Evolutionary conservation across 2,113 vertebrate species (phyloP), one percentile per base, ranked within the genome.

Genomic region (Pteruthius melanotis): DNA sequence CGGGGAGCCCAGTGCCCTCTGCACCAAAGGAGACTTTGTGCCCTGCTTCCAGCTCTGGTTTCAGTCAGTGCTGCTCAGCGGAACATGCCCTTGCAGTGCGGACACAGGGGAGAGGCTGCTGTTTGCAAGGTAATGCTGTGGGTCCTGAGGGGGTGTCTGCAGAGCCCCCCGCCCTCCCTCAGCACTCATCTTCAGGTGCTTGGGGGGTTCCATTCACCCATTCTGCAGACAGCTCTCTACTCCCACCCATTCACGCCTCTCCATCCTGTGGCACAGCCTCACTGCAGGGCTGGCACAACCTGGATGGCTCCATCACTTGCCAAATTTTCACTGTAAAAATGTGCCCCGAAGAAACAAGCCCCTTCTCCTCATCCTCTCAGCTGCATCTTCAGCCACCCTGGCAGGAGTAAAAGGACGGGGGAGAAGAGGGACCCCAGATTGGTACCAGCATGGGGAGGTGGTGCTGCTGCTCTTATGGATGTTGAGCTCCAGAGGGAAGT

Each of bases 241-340:
- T 40, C 30, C 57, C 22, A 28, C 53, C 52, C 3, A 0, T 24
- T 66, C n/a, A 20, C 6, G 49, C 15, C 40, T 52, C 53, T 88
- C 66, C 28, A 1, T 50, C 33, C 75, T 7, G 23, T 15, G 57
- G 71, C 68, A 81, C 1, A 3, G 59, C 54, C 69, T 57, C 15
- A 0, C 49, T 14, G 27, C 3, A 2, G 30, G 44, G 33, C 40
- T 60, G 63, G 31, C 50, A 45, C 3, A 0, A 16, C 26, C 27
- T 27, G 6, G 19, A 9, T 1, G 3, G 4, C 50, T 61, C 40
- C 64, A 37, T 40, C 1, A 0, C 69, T 87, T 1, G 0, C 40
- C 49, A 17, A 4, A 2, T 35, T 52, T 68, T 71, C 61, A 37
- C 37, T 15, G 13, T 35, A 1, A 35, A 24, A 45, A 52, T 74